A percentile compares a stretch with the other conserved stretches of the same genome.
Conservation (phyloP, 2,113 vertebrate species). For the Upupa epops region DNA sequence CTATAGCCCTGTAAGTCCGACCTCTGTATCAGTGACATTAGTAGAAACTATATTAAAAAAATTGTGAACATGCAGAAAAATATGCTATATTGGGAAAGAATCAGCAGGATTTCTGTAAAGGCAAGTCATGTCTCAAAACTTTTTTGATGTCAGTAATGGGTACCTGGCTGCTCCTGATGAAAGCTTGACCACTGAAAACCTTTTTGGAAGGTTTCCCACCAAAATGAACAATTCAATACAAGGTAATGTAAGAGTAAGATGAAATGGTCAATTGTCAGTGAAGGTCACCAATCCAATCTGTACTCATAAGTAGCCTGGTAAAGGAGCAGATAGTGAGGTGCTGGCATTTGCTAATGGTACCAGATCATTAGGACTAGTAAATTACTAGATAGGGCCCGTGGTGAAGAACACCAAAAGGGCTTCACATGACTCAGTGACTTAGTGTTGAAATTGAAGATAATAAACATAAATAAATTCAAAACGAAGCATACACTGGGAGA, state of each 20-base stretch:
- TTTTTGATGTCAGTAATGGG: neutral
- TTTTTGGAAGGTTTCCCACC: neutral
- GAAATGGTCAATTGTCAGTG: neutral
- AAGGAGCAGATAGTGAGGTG: neutral
- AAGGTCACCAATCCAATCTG: neutral
- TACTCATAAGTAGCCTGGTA: neutral
- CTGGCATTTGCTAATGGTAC: neutral
- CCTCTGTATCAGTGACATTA: neutral
- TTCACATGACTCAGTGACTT: neutral
- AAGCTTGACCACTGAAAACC: neutral
- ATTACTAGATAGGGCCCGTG: neutral
- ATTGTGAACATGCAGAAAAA: neutral
- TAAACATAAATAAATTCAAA: conserved; percentile 5
- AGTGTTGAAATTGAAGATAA: neutral
- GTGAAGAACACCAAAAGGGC: neutral
- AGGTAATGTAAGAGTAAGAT: neutral
- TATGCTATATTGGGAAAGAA: fast-evolving
- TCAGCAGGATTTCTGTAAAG: conserved; percentile 6
- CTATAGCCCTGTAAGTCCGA: neutral
- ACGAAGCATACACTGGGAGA: neutral
- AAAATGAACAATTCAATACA: neutral
- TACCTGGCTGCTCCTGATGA: neutral
- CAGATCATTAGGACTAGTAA: neutral
- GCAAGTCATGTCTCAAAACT: neutral
- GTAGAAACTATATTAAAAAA: neutral